Base-by-base conservation (phyloP, 1,140 invertebrate species). In the Euschistus heros region DNA sequence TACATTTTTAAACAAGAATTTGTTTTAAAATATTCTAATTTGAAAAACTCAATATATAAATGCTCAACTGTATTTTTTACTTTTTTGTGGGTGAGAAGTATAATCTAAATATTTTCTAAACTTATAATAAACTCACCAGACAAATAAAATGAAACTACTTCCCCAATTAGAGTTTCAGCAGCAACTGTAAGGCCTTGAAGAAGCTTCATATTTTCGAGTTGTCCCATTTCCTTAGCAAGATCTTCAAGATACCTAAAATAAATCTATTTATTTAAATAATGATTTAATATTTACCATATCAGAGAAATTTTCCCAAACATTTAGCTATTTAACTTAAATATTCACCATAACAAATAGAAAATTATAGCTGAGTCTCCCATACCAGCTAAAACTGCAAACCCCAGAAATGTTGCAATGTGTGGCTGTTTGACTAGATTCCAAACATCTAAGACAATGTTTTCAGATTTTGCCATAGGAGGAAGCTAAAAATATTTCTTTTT, bases 321-420 rank as follows among this genome's bases (percentile, higher is more conserved):
- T n/a, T 47, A 14, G 8, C 15, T 50, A 50, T 6, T 22, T 7
- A 50, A 20, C 2, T 20, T 1, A 30, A 65, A 1, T 2, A 18
- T 74, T 78, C 76, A 88, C 88, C 87, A 89, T 71, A 90, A 87
- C 74, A 89, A 79, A 70, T 86, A 89, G 70, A 88, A 89, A 42
- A 89, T 84, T 18, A 89, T 80, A 72, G 89, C 88, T 63, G 86
- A 84, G 71, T 89, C 88, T 42, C 88, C 76, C 15, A 87, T 83
- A 8, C 87, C 87, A 8, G 82, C 85, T 2, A 87, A 77, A 0
- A 83, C 81, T 0, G 87, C 83, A 70, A 87, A 90, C 0, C 78
- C 70, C 27, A 89, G 74, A 72, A 89, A 90, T 27, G 83, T 79
- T 0, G 81, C 68, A 2, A 88, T 83, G 0, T 81, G 74, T 13